Percentiles rank a stretch among this genome's conserved stretches.
phyloP scores from a whole-genome alignment of 1,140 invertebrate genomes.

The Saccostrea echinata region DNA sequence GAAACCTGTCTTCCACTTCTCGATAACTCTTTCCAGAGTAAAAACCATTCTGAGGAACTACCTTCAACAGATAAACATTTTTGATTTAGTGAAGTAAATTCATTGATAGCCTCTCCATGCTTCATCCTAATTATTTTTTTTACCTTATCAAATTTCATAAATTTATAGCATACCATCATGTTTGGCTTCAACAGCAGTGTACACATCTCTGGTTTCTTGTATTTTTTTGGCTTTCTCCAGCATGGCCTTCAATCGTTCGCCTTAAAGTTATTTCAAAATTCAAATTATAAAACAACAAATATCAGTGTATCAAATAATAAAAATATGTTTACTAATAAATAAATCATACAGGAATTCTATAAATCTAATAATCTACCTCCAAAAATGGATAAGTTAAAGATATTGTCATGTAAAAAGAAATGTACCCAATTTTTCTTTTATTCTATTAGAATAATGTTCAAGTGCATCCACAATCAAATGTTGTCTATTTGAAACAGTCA shows the following conservation, averaged over 20 bases:
- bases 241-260: background rate
- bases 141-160: background rate
- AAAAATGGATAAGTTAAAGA: background rate
- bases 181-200: slow-evolving; percentile 9
- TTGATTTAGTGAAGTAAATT: background rate
- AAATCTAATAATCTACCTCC: background rate
- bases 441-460: slow-evolving; percentile 17
- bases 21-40: background rate
- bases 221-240: slow-evolving; percentile 12
- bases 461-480: slow-evolving; percentile 48
- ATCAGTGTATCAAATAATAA: background rate
- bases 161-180: slow-evolving; percentile 4
- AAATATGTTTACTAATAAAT: background rate
- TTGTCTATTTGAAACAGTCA: slow-evolving; percentile 48
- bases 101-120: background rate
- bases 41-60: background rate
- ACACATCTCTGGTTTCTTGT: slow-evolving; percentile 2
- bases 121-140: background rate
- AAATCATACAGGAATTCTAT: background rate
- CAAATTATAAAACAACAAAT: background rate
- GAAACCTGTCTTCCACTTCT: slow-evolving; percentile 10
- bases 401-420: background rate
- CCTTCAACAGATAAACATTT: background rate
- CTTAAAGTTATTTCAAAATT: background rate
- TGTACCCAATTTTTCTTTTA: slow-evolving; percentile 33